Evolutionary conservation across 2,888 invertebrate genomes (phyloP), one percentile per base, ranked within the genome.

Genomic region (Mimas tiliae): DNA sequence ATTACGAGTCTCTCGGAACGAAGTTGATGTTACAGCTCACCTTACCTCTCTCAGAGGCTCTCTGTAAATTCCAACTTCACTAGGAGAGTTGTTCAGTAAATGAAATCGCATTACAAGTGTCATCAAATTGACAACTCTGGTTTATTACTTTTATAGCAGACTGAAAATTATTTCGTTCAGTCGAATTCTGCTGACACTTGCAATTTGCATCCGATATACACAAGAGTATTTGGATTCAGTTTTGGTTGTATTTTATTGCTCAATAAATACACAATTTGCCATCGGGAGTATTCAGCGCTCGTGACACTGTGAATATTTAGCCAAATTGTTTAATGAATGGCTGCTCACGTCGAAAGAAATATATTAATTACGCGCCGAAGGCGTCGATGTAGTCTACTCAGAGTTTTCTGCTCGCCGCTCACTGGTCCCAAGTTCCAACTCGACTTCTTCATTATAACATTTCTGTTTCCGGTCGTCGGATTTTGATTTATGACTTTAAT

Each of bases 401-500:
- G 16, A 8, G 58, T 12, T 12, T 38, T 62, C n/a, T 38, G 55
- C 34, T n/a, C 34, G 9, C 45, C 6, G 16, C 9, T 21, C 45
- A 19, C 8, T 14, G 34, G 34, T 21, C 38, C 50, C 38, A 16
- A 83, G 78, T 81, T 77, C 78, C 70, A 75, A 80, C 84, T 80
- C 79, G 80, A 86, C 83, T 88, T 88, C 86, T 88, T 90, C 88
- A 86, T 91, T 90, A 91, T 89, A 88, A 87, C 90, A 82, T 89
- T 91, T 88, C 88, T 85, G 88, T 87, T 91, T 90, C 92, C 90
- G 88, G 87, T 86, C 84, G 83, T 82, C 77, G 85, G 86, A 90
- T 89, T 90, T 91, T 93, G 93, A 93, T 93, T 93, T 93, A 93
- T 92, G 88, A 80, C 82, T 90, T 93, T 93, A 93, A 93, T 93